Evolutionary conservation across 1,140 invertebrate species (phyloP).

Genomic region (Calliphora vicina): DNA sequence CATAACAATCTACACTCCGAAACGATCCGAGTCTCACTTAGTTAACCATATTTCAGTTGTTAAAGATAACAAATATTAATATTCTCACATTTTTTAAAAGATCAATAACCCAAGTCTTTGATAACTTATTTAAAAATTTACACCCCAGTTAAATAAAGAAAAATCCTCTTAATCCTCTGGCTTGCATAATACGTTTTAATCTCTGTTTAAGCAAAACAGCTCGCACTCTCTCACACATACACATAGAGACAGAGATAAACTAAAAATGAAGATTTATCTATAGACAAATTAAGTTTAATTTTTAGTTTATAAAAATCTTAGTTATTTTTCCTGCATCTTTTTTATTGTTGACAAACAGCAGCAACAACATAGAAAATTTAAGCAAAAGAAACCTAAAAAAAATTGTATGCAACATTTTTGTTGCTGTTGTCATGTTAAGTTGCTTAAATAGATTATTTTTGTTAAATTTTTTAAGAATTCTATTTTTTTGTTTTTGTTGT

Average conservation of each 20-base stretch:
- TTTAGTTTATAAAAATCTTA: slow-evolving; percentile 13
- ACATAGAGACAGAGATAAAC: neutral
- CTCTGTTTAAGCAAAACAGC: neutral
- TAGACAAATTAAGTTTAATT: slow-evolving; percentile 11
- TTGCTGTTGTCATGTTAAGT: neutral
- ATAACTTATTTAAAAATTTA: too few species aligned
- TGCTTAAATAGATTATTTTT: slow-evolving; percentile 17
- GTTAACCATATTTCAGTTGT: too few species aligned
- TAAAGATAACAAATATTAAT: too few species aligned
- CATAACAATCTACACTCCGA: too few species aligned
- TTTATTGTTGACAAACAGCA: slow-evolving; percentile 4
- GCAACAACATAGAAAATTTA: neutral
- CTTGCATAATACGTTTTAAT: neutral
- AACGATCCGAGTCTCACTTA: too few species aligned
- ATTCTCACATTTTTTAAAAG: too few species aligned
- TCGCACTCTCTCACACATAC: neutral
- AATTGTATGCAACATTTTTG: neutral
- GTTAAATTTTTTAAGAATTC: neutral
- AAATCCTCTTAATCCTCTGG: neutral
- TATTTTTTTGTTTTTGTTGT: neutral
- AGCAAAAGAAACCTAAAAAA: neutral
- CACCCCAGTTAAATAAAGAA: too few species aligned
- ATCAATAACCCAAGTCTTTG: too few species aligned
- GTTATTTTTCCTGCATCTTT: neutral
- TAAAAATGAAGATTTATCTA: slow-evolving; percentile 2